These are phyloP conservation scores for Beaufortia kweichowensis DNA, from an alignment of 2,113 vertebrate genomes.

Conservation along the genomic window DNA sequence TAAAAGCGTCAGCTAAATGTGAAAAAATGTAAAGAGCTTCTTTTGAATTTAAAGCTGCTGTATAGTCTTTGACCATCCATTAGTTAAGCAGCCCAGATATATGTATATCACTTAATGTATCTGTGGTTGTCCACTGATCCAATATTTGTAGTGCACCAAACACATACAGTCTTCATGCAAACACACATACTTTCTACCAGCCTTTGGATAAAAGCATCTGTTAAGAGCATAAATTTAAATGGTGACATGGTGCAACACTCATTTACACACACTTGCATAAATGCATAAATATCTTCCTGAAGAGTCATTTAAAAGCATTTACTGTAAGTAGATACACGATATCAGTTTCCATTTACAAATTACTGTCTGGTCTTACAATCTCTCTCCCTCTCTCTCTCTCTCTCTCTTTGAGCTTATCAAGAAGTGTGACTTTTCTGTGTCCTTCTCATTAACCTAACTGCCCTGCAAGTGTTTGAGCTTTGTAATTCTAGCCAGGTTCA, in stretches of 20 bases:
- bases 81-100: conserved; percentile 54
- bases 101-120: conserved; percentile 74
- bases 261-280: background rate
- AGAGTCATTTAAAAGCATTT: conserved; percentile 7
- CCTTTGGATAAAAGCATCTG: background rate
- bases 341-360: too few relatives aligned
- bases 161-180: conserved; percentile 28
- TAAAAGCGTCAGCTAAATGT: too few relatives aligned
- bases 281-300: background rate
- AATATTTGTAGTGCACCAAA: conserved; percentile 35
- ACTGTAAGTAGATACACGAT: too few relatives aligned
- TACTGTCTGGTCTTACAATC: too few relatives aligned
- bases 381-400: too few relatives aligned
- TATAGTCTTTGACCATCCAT: conserved; percentile 44
- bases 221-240: too few relatives aligned
- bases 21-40: conserved; percentile 43
- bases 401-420: too few relatives aligned
- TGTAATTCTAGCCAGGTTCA: conserved; percentile 74
- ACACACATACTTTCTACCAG: background rate
- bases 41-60: conserved; percentile 55
- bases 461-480: too few relatives aligned
- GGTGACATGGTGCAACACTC: background rate
- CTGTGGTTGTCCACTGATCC: conserved; percentile 67
- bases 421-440: conserved; percentile 34
- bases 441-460: conserved; percentile 73